Percentiles rank a stretch among this genome's conserved stretches.
These are phyloP conservation scores for Rhyacophila evoluta DNA, from an alignment of 2,888 invertebrate genomes.

Conservation along the genomic window DNA sequence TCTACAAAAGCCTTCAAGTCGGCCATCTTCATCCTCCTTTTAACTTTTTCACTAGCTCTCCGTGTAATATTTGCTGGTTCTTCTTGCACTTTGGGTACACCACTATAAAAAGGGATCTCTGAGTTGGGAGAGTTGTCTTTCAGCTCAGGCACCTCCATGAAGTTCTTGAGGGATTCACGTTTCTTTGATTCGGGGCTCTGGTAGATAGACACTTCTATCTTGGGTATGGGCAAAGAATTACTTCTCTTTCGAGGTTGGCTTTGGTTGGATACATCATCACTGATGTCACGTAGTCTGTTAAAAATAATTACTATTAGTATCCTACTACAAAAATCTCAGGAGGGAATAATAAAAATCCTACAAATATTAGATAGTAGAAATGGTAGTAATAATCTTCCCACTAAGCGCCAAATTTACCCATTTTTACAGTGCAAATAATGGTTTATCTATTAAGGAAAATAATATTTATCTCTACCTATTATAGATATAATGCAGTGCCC, in stretches of 20 bases:
- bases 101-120: constrained; percentile 65
- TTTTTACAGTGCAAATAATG: too few relatives aligned
- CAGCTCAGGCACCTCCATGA: constrained; percentile 82
- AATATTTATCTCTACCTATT: constrained; percentile 81
- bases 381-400: too few relatives aligned
- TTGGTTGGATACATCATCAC: constrained; percentile 83
- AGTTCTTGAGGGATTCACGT: constrained; percentile 77
- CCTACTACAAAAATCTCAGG: too few relatives aligned
- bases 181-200: constrained; percentile 81
- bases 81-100: constrained; percentile 57
- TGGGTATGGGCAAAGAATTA: constrained; percentile 93
- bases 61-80: constrained; percentile 67
- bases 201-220: constrained; percentile 89
- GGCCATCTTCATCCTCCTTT: constrained; percentile 90
- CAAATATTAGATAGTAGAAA: too few relatives aligned
- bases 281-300: constrained; percentile 88
- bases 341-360: too few relatives aligned
- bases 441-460: too few relatives aligned
- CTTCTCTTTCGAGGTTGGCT: constrained; percentile 88
- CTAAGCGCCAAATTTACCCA: too few relatives aligned
- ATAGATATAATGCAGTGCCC: constrained; percentile 94
- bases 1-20: constrained; percentile 93
- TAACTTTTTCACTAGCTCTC: constrained; percentile 84
- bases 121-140: constrained; percentile 76
- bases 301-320: too few relatives aligned